Percentiles rank a stretch among this genome's conserved stretches.
Evolutionary conservation across 2,797 vertebrate species (phyloP).

Genomic region (Pelobates cultripes): DNA sequence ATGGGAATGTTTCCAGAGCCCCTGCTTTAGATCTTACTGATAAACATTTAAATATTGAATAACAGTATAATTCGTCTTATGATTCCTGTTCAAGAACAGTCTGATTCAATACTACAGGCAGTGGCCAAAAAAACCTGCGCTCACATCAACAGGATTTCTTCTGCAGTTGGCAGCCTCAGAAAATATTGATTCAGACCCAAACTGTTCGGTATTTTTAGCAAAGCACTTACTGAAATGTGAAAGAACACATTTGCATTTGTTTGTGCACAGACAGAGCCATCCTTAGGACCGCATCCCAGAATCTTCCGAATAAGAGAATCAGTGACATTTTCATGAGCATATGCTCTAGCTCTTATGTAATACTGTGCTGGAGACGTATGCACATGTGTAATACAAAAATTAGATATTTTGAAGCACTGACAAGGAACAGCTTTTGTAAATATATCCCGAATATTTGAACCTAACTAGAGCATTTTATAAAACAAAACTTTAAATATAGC

Average conservation of each 20-base stretch:
- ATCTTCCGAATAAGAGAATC: not conserved
- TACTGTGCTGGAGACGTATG: not conserved
- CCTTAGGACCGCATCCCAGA: not conserved
- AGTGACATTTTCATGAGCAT: not conserved
- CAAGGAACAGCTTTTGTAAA: no score
- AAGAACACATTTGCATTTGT: conserved; percentile 4
- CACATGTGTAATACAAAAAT: no score
- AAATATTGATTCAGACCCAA: conserved; percentile 7
- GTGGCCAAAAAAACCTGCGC: not conserved
- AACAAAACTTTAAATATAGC: no score
- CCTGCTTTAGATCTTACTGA: not conserved
- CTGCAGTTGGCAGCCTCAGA: conserved; percentile 1
- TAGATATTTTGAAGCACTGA: no score
- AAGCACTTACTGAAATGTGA: conserved; percentile 11
- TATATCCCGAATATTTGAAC: no score
- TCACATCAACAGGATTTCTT: not conserved
- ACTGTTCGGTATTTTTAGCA: conserved; percentile 2
- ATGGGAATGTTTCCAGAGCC: not conserved
- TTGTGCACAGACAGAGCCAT: not conserved
- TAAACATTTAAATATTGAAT: not conserved
- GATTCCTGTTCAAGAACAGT: not conserved
- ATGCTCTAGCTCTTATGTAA: not conserved
- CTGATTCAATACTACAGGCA: not conserved
- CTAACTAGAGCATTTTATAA: no score
- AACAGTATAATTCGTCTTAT: not conserved